Evolutionary conservation across 2,888 invertebrate species (phyloP).

Genomic region (Myathropa florea): DNA sequence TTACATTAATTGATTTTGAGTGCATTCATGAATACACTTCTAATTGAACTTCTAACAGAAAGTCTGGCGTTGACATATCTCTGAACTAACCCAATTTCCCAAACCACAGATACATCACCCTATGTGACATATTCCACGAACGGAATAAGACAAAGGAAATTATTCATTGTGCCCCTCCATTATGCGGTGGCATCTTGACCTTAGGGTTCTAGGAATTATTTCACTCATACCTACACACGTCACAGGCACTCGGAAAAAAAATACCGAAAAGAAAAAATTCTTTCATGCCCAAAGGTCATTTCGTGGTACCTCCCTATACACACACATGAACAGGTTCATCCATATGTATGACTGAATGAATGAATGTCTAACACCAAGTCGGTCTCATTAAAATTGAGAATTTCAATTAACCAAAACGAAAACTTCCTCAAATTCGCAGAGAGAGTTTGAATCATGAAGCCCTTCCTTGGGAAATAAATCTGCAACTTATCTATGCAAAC

Average conservation of each 20-base stretch:
- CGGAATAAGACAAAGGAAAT: neutral
- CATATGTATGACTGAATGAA: neutral
- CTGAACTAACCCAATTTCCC: too few species aligned
- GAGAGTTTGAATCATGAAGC: too few species aligned
- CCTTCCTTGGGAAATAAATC: too few species aligned
- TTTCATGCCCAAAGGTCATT: neutral
- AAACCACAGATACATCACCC: neutral
- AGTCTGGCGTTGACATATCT: too few species aligned
- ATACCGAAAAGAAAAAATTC: neutral
- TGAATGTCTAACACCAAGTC: neutral
- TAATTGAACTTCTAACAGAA: too few species aligned
- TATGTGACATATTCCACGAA: neutral
- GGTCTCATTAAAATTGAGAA: neutral
- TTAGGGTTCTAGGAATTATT: constrained; percentile 2
- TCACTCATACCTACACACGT: neutral
- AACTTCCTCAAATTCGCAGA: too few species aligned
- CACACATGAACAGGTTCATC: neutral
- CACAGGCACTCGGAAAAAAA: neutral
- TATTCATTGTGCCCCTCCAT: neutral
- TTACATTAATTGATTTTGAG: too few species aligned
- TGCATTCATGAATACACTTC: too few species aligned
- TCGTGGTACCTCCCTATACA: neutral
- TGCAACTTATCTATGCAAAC: too few species aligned
- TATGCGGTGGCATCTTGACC: constrained; percentile 16
- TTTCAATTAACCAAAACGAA: neutral